Percentiles rank a stretch among this genome's conserved stretches.
phyloP scores from a whole-genome alignment of 2,888 invertebrate species.

The Amblyjoppa fuscipennis region DNA sequence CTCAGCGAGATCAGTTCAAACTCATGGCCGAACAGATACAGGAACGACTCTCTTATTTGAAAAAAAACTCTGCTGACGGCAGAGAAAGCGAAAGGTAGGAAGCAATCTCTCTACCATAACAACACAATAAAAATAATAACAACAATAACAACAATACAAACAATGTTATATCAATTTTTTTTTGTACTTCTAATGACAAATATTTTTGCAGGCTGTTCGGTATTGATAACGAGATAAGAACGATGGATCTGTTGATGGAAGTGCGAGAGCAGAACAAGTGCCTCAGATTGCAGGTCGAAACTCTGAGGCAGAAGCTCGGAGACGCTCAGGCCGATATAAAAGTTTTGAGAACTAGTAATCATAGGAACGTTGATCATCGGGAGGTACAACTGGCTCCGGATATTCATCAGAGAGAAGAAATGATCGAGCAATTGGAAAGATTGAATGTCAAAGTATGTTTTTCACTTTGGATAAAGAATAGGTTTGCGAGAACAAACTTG shows the following conservation, averaged over 20 bases:
- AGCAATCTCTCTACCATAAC: too few species aligned
- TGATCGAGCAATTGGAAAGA: conserved; percentile 89
- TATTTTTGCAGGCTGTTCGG: conserved; percentile 67
- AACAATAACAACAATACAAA: too few species aligned
- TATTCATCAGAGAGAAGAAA: conserved; percentile 88
- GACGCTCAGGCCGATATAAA: conserved; percentile 91
- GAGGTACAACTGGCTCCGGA: conserved; percentile 83
- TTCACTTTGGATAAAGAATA: neutral
- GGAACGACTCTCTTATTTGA: conserved; percentile 86
- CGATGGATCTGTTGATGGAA: conserved; percentile 82
- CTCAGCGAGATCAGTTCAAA: conserved; percentile 93
- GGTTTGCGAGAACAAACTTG: neutral
- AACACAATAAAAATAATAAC: neutral
- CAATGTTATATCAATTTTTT: neutral
- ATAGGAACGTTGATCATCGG: conserved; percentile 77
- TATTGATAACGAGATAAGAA: conserved; percentile 74
- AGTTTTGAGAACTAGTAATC: conserved; percentile 86
- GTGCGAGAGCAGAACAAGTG: conserved; percentile 87
- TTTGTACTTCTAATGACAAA: neutral
- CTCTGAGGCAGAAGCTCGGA: conserved; percentile 89
- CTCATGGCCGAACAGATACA: conserved; percentile 92
- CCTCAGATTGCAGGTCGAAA: conserved; percentile 88
- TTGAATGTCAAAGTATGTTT: conserved; percentile 88
- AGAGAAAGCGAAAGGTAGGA: conserved; percentile 73
- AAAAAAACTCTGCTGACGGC: conserved; percentile 81